phyloP scores from a whole-genome alignment of 1,140 invertebrate genomes.

The Solen grandis region DNA sequence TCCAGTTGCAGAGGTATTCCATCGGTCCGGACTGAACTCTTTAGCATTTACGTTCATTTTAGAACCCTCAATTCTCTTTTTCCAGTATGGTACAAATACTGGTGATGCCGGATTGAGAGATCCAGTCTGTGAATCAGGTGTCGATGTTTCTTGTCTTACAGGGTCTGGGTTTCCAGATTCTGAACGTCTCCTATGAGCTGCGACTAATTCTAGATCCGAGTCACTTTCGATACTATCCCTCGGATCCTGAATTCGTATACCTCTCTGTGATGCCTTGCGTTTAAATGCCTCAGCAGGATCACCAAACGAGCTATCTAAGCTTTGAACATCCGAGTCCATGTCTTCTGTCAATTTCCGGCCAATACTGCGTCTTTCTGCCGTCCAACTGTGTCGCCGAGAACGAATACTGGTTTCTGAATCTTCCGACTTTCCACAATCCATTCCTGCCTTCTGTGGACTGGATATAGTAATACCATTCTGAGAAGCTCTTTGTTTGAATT shows the following conservation, averaged over 20 bases:
- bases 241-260: conserved; percentile 30
- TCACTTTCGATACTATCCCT: neutral
- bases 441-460: conserved; percentile 15
- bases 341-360: conserved; percentile 1
- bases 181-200: neutral
- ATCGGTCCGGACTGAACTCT: conserved; percentile 20
- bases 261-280: conserved; percentile 25
- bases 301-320: conserved; percentile 15
- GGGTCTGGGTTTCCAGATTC: neutral
- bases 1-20: conserved; percentile 17
- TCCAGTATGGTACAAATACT: neutral
- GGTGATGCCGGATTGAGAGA: neutral
- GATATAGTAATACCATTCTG: conserved; percentile 24
- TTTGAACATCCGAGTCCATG: neutral
- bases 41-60: neutral
- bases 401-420: neutral
- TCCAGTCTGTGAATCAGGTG: neutral
- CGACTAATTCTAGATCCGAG: conserved; percentile 5
- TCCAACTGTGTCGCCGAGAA: neutral
- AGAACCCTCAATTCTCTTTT: neutral
- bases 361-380: neutral
- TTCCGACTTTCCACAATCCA: neutral
- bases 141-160: conserved; percentile 7
- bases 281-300: conserved; percentile 39
- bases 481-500: conserved; percentile 18